Conservation (phyloP, 2,113 vertebrate genomes). For the Pterophyllum scalare region DNA sequence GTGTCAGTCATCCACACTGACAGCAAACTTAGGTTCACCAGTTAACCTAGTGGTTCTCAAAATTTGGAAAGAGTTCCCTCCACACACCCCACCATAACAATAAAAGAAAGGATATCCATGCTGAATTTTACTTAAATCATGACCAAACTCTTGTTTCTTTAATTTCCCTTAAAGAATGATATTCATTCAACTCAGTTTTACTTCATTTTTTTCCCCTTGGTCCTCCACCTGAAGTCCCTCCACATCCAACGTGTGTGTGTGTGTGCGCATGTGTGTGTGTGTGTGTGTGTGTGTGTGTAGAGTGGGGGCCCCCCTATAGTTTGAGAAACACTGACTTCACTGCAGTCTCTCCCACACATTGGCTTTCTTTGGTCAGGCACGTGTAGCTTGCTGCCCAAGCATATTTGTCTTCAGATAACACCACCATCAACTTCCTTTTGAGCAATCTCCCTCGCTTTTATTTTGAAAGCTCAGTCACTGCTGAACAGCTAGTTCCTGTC, state of each 20-base stretch:
- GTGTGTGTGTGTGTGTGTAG: no score
- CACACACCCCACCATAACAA: background rate
- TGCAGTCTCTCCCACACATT: background rate
- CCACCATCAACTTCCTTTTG: background rate
- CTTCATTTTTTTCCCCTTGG: background rate
- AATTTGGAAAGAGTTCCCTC: background rate
- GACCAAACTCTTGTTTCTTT: background rate
- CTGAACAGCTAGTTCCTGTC: background rate
- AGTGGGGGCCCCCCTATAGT: background rate
- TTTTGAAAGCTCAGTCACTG: background rate
- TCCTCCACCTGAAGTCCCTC: conserved; percentile 8
- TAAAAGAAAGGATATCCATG: background rate
- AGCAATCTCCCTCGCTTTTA: background rate
- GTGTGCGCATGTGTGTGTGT: no score
- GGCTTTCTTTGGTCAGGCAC: background rate
- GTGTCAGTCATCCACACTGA: background rate
- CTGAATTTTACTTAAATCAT: background rate
- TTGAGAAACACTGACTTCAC: background rate
- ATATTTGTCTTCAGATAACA: background rate
- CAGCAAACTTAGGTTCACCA: no score
- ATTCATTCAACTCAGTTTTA: background rate
- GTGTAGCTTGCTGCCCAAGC: background rate
- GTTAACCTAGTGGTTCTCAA: background rate
- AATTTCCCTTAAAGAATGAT: background rate
- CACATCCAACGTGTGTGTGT: background rate